These are phyloP conservation scores for Azorinus chamasolen DNA, from an alignment of 2,888 invertebrate species.

Conservation along the genomic window DNA sequence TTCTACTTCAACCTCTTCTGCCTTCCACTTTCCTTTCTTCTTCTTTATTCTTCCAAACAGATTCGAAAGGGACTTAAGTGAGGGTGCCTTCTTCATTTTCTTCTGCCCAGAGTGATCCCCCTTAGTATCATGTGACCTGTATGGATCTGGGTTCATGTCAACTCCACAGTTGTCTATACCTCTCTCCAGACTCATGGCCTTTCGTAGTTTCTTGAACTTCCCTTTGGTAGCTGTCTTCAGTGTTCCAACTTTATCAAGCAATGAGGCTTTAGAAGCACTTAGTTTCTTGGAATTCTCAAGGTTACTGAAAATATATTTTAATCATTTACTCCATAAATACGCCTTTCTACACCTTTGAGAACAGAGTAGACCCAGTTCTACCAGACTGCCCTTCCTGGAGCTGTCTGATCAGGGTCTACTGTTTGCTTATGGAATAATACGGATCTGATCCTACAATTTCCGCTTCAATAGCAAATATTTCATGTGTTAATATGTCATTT, in stretches of 20 bases:
- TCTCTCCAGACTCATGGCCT: constrained; percentile 76
- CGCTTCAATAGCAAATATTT: too few species aligned
- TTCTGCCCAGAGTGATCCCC: constrained; percentile 45
- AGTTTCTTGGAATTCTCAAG: constrained; percentile 59
- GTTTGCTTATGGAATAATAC: too few species aligned
- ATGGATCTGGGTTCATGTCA: constrained; percentile 31
- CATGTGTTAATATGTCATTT: too few species aligned
- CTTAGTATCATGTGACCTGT: constrained; percentile 14
- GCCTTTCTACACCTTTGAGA: too few species aligned
- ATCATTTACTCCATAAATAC: too few species aligned
- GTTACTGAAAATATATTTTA: constrained; percentile 48
- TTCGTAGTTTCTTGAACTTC: constrained; percentile 68
- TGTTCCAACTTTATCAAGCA: constrained; percentile 60
- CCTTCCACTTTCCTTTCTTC: constrained; percentile 51
- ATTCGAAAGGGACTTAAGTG: constrained; percentile 64
- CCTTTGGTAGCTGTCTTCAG: constrained; percentile 63
- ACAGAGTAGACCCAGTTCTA: too few species aligned
- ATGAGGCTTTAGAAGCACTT: constrained; percentile 64
- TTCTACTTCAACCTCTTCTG: constrained; percentile 41
- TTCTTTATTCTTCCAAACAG: constrained; percentile 66
- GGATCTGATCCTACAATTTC: too few species aligned
- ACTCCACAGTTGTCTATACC: constrained; percentile 64
- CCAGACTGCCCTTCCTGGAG: too few species aligned
- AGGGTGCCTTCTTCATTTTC: constrained; percentile 69
- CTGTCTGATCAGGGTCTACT: too few species aligned